These are phyloP conservation scores for Bombus cullumanus DNA, from an alignment of 1,140 invertebrate species.

Conservation along the genomic window DNA sequence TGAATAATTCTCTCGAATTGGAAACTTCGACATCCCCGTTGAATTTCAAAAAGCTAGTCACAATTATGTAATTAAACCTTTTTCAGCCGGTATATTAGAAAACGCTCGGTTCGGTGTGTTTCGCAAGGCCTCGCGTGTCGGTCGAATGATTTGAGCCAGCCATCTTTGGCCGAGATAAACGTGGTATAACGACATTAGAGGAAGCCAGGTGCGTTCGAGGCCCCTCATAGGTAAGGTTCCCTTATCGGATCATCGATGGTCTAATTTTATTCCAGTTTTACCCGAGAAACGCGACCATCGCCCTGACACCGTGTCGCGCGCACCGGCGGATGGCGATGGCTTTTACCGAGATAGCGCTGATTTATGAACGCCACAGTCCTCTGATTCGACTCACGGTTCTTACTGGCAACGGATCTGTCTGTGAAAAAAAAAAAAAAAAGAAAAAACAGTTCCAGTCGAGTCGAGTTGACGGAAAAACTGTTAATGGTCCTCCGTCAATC, in stretches of 20 bases:
- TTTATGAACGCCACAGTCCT: slow-evolving; percentile 64
- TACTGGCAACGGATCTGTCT: not conserved
- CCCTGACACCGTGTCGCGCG: slow-evolving; percentile 36
- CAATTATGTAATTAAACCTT: slow-evolving; percentile 35
- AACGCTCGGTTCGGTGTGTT: slow-evolving; percentile 1
- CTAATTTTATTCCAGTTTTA: slow-evolving; percentile 76
- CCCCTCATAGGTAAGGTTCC: slow-evolving; percentile 9
- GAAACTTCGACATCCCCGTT: not conserved
- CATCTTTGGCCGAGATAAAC: slow-evolving; percentile 17
- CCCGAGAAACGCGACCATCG: slow-evolving; percentile 59
- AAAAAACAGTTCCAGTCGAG: not conserved
- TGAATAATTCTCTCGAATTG: not conserved
- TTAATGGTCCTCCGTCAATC: not conserved
- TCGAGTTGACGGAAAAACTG: not conserved
- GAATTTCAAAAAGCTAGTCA: slow-evolving; percentile 33
- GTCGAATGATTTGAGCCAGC: slow-evolving; percentile 7
- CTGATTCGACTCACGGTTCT: not conserved
- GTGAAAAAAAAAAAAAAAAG: not conserved
- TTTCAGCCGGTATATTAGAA: slow-evolving; percentile 11
- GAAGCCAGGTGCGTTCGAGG: slow-evolving; percentile 31
- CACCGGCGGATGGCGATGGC: slow-evolving; percentile 69
- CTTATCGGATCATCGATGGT: slow-evolving; percentile 75
- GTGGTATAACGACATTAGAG: slow-evolving; percentile 1
- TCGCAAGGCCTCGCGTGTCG: slow-evolving; percentile 9
- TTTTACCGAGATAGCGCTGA: slow-evolving; percentile 75